Evolutionary conservation across 2,888 invertebrate species (phyloP).

Genomic region (Dynastes grantii): DNA sequence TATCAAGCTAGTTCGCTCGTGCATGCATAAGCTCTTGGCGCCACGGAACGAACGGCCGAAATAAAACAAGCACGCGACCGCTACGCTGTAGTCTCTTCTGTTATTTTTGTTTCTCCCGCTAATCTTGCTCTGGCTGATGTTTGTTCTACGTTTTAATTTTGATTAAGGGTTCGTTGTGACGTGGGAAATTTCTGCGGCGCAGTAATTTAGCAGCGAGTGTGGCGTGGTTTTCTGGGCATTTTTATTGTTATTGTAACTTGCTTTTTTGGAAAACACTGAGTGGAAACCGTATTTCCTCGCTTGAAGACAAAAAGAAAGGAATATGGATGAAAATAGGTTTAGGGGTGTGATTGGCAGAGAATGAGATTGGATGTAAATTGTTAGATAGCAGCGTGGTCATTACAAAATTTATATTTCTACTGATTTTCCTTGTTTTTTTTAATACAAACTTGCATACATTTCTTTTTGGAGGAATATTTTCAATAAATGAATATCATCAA

Average conservation of each 20-base stretch:
- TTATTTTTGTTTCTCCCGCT: constrained; percentile 37
- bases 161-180: constrained; percentile 39
- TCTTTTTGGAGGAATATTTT: too few species aligned
- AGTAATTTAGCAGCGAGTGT: neutral
- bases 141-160: constrained; percentile 49
- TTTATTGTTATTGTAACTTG: constrained; percentile 19
- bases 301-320: too few species aligned
- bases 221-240: constrained; percentile 5
- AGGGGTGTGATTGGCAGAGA: too few species aligned
- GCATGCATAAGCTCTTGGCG: neutral
- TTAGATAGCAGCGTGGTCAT: too few species aligned
- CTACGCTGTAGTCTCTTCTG: constrained; percentile 10
- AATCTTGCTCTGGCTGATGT: constrained; percentile 46
- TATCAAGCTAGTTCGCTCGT: constrained; percentile 4
- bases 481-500: too few species aligned
- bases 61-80: constrained; percentile 32
- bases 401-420: too few species aligned
- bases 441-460: too few species aligned
- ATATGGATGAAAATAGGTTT: too few species aligned
- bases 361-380: too few species aligned
- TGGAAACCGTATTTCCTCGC: too few species aligned
- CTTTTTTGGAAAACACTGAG: neutral
- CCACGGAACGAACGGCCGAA: neutral
- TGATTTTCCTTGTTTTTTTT: too few species aligned
- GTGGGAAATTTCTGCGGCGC: constrained; percentile 32